Evolutionary conservation across 1,140 invertebrate genomes (phyloP), one percentile per base, ranked within the genome.

Genomic region (Telenomus remus): DNA sequence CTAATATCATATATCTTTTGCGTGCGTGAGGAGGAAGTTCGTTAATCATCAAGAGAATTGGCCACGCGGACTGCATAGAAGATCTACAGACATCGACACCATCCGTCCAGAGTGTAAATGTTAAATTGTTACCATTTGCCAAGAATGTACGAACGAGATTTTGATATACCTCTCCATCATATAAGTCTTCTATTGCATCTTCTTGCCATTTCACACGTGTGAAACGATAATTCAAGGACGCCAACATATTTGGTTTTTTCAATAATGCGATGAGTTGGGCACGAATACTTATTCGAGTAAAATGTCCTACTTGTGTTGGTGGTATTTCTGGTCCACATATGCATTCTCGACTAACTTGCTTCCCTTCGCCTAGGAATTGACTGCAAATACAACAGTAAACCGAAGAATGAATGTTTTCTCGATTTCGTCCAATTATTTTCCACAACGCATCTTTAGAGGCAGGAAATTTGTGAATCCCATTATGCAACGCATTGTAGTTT

Each of bases 111-210:
- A 68, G 14, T 10, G 64, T 14, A 12, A 68, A 46, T 4, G 54
- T 51, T 27, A 42, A 68, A 27, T 68, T 68, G 33, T 57, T 33
- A 10, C 37, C 9, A 37, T 50, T 51, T 0, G 33, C 54, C 10
- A 68, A 37, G 19, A 68, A 68, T 4, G 19, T 39, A 16, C 11
- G 47, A 16, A 51, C n/a, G 13, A 50, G 8, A 10, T 59, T 19
- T 5, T 27, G 53, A 8, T 59, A 44, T 16, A 19, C 50, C 5
- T 57, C 48, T n/a, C 56, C 50, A 12, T 69, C 56, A 10, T 60
- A 60, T 14, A 69, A 60, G 42, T 69, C 65, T 42, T 69, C 65
- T 2, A 34, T 53, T n/a, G 47, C 59, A 34, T 51, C 19, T 2
- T n/a, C 35, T 15, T 63, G 15, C 16, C 1, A 44, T 16, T 51